Evolutionary conservation across 2,113 vertebrate genomes (phyloP), one percentile per base, ranked within the genome.

Genomic region (Leucopsar rothschildi): DNA sequence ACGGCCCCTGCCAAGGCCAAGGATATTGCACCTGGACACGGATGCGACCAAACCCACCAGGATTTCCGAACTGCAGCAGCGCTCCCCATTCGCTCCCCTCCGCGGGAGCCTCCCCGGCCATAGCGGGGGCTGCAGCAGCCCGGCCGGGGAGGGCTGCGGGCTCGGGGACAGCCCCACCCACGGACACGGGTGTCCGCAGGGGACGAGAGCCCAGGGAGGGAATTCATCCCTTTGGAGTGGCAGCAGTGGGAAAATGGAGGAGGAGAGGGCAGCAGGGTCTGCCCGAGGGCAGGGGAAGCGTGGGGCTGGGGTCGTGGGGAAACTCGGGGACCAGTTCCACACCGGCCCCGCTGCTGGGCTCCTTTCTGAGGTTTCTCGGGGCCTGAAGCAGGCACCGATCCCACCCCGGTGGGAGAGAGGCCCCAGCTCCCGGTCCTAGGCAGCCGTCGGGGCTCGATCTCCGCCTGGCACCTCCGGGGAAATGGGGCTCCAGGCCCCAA

Each of bases 391-490:
- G 33, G 16, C 47, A 44, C 16, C 7, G 6, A 17, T 8, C 21
- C 28, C 55, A 3, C 2, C 1, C 3, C 7, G 5, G 6, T 1
- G 7, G 23, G 8, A 37, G 8, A 5, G 28, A 59, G 11, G 31
- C 18, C 33, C 19, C 52, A 11, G 45, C 37, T n/a, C 40, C 20
- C 7, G 0, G 12, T 5, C 19, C 47, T 37, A 5, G 22, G 52
- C 63, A 20, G 63, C 72, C 72, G 57, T 91, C 81, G 77, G 49
- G 49, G 63, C 22, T 77, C 44, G 3, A 15, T 27, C 11, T 69
- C 70, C 5, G 4, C 28, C 31, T 5, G 17, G 3, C 29, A 28
- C 18, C 52, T n/a, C 13, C 11, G 2, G 25, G 21, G 2, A 35
- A 39, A 57, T 14, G 22, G 8, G 7, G 5, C 4, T n/a, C 15